Base-by-base conservation (phyloP, 2,113 vertebrate genomes). In the Protobothrops flavoviridis region DNA sequence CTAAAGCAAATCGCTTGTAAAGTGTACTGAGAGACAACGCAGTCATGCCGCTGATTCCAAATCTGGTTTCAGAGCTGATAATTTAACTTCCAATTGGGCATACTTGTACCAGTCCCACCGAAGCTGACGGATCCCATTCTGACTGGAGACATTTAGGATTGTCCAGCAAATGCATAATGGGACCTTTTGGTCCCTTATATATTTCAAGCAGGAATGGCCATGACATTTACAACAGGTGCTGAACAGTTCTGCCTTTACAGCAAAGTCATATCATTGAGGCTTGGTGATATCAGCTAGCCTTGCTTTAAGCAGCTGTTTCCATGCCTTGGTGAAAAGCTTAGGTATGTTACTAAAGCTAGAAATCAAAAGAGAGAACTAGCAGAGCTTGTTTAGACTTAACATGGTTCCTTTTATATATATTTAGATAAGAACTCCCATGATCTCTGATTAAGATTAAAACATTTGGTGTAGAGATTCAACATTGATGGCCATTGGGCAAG, bases 221-320 rank as follows among this genome's bases (percentile, higher is more conserved):
- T 7, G 26, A 7, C 43, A 50, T 50, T 90, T 50, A 33, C 39
- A 89, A n/a, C 29, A 57, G 45, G 59, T 89, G 15, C 92, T 52
- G 20, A 64, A 39, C 9, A 11, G 43, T 29, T 85, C 29, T 90
- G 74, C 4, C 26, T 52, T 86, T 61, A 64, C 23, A 61, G 57
- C n/a, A 93, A 64, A 74, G 74, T 90, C 92, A 90, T 24, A 53
- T 48, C 48, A 23, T 24, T 61, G 88, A 48, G 43, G 29, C 20
- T 61, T 85, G 45, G 85, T 85, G n/a, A 93, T 59, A 43, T 7
- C 10, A 8, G 26, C 3, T 4, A 15, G 43, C 20, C 55, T 21
- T 90, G 57, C 48, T 85, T 48, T 74, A 90, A 86, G 23, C 81
- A 93, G 45, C 81, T 90, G 92, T 52, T 86, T 45, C 45, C 39